These are phyloP conservation scores for Pedionomus torquatus DNA, from an alignment of 2,113 vertebrate genomes.

Conservation along the genomic window DNA sequence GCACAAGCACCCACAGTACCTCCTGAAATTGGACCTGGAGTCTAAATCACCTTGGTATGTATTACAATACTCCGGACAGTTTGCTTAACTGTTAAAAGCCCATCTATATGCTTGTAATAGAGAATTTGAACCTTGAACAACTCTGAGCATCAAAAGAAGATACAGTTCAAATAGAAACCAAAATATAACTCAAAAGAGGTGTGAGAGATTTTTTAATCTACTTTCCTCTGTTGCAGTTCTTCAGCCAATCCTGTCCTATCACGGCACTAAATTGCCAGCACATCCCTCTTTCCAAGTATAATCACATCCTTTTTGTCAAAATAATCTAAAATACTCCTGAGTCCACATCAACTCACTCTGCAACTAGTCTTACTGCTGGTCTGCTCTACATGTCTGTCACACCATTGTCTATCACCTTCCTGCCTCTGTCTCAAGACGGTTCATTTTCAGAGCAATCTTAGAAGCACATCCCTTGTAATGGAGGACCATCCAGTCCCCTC, in stretches of 20 bases:
- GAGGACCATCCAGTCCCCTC: background rate
- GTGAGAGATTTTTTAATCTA: background rate
- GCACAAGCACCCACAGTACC: background rate
- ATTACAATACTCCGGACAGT: background rate
- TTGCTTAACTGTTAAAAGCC: background rate
- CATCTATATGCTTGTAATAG: background rate
- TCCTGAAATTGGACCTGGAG: background rate
- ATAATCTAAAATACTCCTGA: background rate
- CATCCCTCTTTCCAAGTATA: background rate
- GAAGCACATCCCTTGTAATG: accelerated
- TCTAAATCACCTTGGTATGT: background rate
- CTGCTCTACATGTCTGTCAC: background rate
- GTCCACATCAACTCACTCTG: background rate
- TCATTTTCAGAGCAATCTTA: background rate
- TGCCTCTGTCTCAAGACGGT: background rate
- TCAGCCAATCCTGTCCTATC: background rate
- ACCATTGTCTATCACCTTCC: background rate
- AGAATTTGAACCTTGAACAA: background rate
- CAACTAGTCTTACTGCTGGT: background rate
- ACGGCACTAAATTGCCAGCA: background rate
- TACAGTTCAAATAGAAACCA: background rate
- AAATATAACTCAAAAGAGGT: background rate
- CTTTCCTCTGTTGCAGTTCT: background rate
- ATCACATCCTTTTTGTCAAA: background rate
- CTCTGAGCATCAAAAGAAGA: background rate